Evolutionary conservation across 2,888 invertebrate genomes (phyloP), one percentile per base, ranked within the genome.

Genomic region (Boloria selene): DNA sequence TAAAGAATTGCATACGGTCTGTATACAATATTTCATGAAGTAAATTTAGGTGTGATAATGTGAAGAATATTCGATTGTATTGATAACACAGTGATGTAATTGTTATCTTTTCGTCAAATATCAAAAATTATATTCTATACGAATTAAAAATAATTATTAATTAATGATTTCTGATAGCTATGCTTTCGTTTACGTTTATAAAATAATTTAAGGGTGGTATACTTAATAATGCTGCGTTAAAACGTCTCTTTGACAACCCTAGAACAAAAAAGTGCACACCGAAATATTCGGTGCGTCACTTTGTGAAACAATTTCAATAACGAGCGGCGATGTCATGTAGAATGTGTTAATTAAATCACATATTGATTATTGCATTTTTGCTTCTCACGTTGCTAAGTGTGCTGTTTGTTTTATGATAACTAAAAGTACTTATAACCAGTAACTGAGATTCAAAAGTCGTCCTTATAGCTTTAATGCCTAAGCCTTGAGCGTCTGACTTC

Each of bases 311-410:
- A 68, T 69, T 69, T 65, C 61, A 67, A 68, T 69, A 58, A 69
- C 61, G 54, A 58, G n/a, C 47, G 47, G 13, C 61, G 58, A 59
- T 65, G 65, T 71, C 64, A 55, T 47, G 61, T 49, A 65, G 71
- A 68, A 71, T 71, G 61, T 62, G 60, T 51, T 64, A 55, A 71
- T 71, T 64, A 71, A 71, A 69, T 71, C 67, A n/a, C 61, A 61
- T 65, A 63, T 69, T 22, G 62, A 67, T 67, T 66, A 67, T 66
- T 68, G 66, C 54, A 66, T 64, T 64, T 69, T 65, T 56, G 64
- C 31, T 58, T 42, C 50, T 51, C 63, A 47, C 17, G 14, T 22
- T 18, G 59, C 6, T 38, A 50, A 59, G 49, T 18, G 4, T 38
- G 50, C 31, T 59, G 18, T 59, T 59, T 59, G 14, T 14, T 49